Evolutionary conservation across 2,888 invertebrate genomes (phyloP).

Genomic region (Germaria angustata): DNA sequence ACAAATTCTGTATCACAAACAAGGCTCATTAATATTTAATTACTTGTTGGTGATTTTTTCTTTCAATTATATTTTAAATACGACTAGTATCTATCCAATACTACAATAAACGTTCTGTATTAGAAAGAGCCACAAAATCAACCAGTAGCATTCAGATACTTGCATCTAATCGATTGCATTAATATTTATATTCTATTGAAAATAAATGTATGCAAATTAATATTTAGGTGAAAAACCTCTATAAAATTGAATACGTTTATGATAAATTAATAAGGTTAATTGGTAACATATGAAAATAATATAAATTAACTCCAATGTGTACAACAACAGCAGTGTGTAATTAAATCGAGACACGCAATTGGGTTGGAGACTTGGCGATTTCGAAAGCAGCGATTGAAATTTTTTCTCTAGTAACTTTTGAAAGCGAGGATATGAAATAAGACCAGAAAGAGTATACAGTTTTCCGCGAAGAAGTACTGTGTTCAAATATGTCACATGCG

Average conservation of each 20-base stretch:
- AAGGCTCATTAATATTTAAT: constrained; percentile 1
- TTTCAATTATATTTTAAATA: constrained; percentile 29
- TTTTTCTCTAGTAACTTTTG: too few species aligned
- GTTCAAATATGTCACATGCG: too few species aligned
- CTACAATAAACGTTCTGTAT: background rate
- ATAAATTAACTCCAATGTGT: constrained; percentile 17
- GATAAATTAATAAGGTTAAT: constrained; percentile 59
- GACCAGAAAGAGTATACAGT: too few species aligned
- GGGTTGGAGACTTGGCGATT: background rate
- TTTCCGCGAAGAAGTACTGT: too few species aligned
- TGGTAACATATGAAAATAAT: constrained; percentile 46
- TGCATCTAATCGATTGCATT: background rate
- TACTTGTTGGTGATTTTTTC: background rate
- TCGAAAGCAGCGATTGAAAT: too few species aligned
- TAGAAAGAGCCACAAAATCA: background rate
- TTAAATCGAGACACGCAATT: background rate
- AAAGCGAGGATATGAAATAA: too few species aligned
- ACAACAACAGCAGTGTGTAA: background rate
- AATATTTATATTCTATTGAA: constrained; percentile 2
- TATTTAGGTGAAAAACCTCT: constrained; percentile 20
- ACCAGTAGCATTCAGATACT: constrained; percentile 2
- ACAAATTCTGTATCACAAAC: background rate
- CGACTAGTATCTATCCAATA: background rate
- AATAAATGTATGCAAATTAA: constrained; percentile 38
- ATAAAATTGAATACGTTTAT: constrained; percentile 50